phyloP scores from a whole-genome alignment of 2,113 vertebrate genomes.

The Cromileptes altivelis region DNA sequence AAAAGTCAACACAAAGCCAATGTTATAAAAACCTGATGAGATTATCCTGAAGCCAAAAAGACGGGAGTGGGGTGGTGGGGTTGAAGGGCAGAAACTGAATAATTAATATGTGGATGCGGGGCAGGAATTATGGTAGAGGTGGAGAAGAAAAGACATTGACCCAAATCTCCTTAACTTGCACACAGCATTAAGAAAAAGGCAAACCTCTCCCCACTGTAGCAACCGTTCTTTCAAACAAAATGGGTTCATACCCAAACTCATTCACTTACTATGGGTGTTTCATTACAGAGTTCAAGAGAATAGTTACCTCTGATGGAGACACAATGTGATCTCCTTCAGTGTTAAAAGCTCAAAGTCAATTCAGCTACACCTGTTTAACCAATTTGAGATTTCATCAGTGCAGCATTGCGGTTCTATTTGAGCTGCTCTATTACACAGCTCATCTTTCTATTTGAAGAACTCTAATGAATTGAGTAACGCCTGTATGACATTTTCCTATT shows the following conservation, averaged over 20 bases:
- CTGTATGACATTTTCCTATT: background rate
- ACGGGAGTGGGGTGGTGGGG: background rate
- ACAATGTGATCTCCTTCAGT: background rate
- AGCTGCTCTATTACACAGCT: constrained; percentile 6
- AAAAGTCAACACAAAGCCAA: constrained; percentile 12
- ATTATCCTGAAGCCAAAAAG: constrained; percentile 26
- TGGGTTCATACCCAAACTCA: constrained; percentile 1
- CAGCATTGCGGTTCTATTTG: background rate
- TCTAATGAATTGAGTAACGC: background rate
- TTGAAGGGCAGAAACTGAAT: constrained; percentile 26
- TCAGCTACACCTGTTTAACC: constrained; percentile 7
- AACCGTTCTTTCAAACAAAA: constrained; percentile 19
- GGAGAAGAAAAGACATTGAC: constrained; percentile 13
- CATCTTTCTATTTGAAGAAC: background rate
- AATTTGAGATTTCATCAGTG: background rate
- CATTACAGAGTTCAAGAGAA: constrained; percentile 31
- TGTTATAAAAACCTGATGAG: constrained; percentile 30
- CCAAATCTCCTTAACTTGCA: constrained; percentile 43
- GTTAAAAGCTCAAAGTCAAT: constrained; percentile 20
- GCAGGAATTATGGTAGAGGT: constrained; percentile 52
- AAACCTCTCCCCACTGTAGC: background rate
- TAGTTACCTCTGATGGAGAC: constrained; percentile 1
- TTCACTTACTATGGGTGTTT: background rate
- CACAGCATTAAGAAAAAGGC: background rate
- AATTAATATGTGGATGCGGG: constrained; percentile 44